These are phyloP conservation scores for Dicycla oo DNA, from an alignment of 2,888 invertebrate genomes.

Conservation along the genomic window DNA sequence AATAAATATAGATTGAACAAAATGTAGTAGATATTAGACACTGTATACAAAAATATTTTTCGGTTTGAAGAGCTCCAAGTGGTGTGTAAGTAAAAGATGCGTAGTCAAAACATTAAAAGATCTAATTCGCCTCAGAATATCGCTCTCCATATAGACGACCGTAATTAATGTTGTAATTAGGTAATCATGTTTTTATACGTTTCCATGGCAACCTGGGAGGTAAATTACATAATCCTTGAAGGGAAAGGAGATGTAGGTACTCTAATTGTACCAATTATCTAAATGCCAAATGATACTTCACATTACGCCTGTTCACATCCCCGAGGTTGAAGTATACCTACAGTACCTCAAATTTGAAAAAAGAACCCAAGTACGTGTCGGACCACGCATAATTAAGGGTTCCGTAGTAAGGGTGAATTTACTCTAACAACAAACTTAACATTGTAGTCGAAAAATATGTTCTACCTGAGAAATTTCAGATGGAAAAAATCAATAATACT, in stretches of 20 bases:
- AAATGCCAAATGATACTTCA: too few species aligned
- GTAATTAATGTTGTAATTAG: slow-evolving; percentile 34
- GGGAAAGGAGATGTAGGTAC: not conserved
- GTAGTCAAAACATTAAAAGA: not conserved
- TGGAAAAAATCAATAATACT: too few species aligned
- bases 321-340: too few species aligned
- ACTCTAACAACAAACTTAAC: too few species aligned
- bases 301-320: too few species aligned
- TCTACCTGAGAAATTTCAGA: too few species aligned
- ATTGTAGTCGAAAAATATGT: too few species aligned
- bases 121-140: slow-evolving; percentile 19
- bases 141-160: not conserved
- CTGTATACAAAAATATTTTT: not conserved
- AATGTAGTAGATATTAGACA: not conserved
- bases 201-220: slow-evolving; percentile 16
- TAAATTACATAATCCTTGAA: not conserved
- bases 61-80: not conserved
- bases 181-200: slow-evolving; percentile 33
- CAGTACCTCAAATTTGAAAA: too few species aligned
- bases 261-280: too few species aligned
- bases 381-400: too few species aligned
- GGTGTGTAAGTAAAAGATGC: not conserved
- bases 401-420: too few species aligned
- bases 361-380: too few species aligned
- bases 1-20: not conserved